These are phyloP conservation scores for Crenichthys baileyi DNA, from an alignment of 2,797 vertebrate genomes.

Conservation along the genomic window DNA sequence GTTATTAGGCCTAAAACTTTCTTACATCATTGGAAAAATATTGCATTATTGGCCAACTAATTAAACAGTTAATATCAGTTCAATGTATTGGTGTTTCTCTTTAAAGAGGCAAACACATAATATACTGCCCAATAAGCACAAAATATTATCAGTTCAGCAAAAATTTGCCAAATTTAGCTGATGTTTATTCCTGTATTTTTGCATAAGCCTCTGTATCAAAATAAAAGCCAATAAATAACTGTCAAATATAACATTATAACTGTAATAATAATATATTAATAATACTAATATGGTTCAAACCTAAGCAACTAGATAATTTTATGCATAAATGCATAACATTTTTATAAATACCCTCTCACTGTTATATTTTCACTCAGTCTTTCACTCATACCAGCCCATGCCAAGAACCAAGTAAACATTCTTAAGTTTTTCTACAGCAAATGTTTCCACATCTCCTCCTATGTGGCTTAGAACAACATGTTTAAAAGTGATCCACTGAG, in stretches of 20 bases:
- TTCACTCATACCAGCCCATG: not conserved
- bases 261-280: not conserved
- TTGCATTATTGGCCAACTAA: not conserved
- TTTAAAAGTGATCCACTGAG: conserved; percentile 4
- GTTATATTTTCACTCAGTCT: not conserved
- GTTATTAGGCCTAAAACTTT: not conserved
- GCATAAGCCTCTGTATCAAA: not conserved
- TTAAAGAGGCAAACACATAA: not conserved
- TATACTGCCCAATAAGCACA: not conserved
- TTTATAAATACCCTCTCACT: not conserved
- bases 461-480: conserved; percentile 11
- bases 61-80: not conserved
- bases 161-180: not conserved
- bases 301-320: not conserved
- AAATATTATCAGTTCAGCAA: not conserved
- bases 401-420: conserved; percentile 20
- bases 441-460: conserved; percentile 5
- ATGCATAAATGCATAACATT: not conserved
- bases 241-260: not conserved
- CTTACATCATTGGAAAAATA: not conserved
- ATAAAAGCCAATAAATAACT: not conserved
- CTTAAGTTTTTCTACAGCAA: not conserved
- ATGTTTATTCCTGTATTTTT: not conserved
- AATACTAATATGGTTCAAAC: not conserved
- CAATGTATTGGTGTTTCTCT: not conserved